These are phyloP conservation scores for Poeciliopsis retropinna DNA, from an alignment of 2,113 vertebrate species.

Conservation along the genomic window DNA sequence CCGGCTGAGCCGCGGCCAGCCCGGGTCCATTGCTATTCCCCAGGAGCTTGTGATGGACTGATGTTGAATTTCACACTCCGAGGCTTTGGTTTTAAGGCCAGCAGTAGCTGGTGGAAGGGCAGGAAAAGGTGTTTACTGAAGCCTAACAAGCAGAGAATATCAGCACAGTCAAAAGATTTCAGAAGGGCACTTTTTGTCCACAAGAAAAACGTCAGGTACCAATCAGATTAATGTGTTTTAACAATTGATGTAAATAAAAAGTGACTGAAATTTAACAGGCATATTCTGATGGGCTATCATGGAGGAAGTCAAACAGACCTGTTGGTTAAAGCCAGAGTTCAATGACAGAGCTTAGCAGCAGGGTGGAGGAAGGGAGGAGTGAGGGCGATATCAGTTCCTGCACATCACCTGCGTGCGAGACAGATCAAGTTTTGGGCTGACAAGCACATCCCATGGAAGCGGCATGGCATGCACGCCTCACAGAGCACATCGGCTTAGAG, in stretches of 20 bases:
- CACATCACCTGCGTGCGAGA: conserved; percentile 12
- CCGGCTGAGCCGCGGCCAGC: conserved; percentile 34
- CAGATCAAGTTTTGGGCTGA: conserved; percentile 27
- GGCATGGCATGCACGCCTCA: conserved; percentile 26
- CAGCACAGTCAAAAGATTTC: too few relatives aligned
- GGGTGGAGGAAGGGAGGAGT: background rate
- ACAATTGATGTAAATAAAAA: too few relatives aligned
- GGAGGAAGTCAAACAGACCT: too few relatives aligned
- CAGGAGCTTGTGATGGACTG: background rate
- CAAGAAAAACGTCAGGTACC: too few relatives aligned
- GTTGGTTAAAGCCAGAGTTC: conserved; percentile 33
- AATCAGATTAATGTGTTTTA: too few relatives aligned
- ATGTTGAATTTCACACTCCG: conserved; percentile 67
- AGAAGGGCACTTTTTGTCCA: too few relatives aligned
- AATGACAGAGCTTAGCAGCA: conserved; percentile 3
- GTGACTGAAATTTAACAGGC: too few relatives aligned
- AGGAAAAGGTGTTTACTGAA: conserved; percentile 16
- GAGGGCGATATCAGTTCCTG: conserved; percentile 3
- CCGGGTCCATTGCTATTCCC: conserved; percentile 19
- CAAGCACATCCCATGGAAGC: conserved; percentile 34
- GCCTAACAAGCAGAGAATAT: conserved; percentile 14
- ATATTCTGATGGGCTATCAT: conserved; percentile 4
- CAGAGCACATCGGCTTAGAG: conserved; percentile 55
- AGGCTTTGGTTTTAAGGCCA: conserved; percentile 46
- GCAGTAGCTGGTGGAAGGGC: conserved; percentile 50